Percentiles rank a stretch among this genome's conserved stretches.
These are phyloP conservation scores for Parus major DNA, from an alignment of 2,113 vertebrate species.

Conservation along the genomic window DNA sequence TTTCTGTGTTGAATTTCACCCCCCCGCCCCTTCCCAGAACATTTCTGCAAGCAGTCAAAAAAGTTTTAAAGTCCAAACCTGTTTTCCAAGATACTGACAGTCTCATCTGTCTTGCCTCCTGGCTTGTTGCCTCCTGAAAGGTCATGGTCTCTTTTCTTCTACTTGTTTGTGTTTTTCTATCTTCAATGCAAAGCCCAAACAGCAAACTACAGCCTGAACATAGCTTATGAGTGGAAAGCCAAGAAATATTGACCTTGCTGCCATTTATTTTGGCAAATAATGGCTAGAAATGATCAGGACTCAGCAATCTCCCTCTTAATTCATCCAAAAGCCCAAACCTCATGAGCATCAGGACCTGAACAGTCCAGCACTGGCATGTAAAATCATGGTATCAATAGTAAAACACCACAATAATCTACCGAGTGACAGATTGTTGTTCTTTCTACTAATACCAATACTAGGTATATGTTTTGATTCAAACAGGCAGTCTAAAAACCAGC, in stretches of 20 bases:
- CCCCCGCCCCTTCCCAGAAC: no score
- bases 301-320: not conserved
- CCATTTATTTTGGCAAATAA: not conserved
- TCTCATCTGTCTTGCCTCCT: conserved; percentile 23
- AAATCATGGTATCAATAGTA: not conserved
- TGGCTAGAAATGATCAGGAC: not conserved
- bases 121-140: not conserved
- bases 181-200: not conserved
- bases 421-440: not conserved
- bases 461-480: not conserved
- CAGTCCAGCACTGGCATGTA: not conserved
- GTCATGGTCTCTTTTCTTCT: not conserved
- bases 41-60: conserved; percentile 5
- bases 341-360: not conserved
- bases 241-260: not conserved
- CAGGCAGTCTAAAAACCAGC: not conserved
- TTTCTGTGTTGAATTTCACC: not conserved
- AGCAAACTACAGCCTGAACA: not conserved
- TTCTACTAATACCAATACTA: not conserved
- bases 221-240: not conserved
- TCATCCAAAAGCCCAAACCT: not conserved
- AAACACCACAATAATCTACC: not conserved
- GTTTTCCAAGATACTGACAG: not conserved
- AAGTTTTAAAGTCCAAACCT: not conserved
- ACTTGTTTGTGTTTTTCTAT: not conserved